These are phyloP conservation scores for Asarcornis scutulata DNA, from an alignment of 2,113 vertebrate species.

Conservation along the genomic window DNA sequence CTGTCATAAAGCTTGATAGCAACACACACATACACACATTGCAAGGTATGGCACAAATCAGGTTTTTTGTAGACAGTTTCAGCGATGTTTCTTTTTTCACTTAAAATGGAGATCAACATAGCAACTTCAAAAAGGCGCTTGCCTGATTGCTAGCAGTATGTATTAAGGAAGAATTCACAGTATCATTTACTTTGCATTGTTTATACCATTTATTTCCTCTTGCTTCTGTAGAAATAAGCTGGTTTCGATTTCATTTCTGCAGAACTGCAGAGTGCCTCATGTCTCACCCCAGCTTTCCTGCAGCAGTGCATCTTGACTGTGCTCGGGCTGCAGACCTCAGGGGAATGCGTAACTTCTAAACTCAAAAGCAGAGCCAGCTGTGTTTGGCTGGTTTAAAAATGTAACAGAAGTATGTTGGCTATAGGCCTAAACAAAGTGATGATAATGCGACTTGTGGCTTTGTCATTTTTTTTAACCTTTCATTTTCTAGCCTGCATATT, in stretches of 20 bases:
- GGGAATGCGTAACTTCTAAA: neutral
- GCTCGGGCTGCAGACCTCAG: fast-evolving
- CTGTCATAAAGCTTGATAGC: neutral
- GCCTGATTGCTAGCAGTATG: neutral
- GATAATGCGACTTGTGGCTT: neutral
- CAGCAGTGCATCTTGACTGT: neutral
- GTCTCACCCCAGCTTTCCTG: neutral
- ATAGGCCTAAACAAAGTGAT: neutral
- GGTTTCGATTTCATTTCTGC: conserved; percentile 29
- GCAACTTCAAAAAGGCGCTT: neutral
- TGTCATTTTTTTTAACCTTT: neutral
- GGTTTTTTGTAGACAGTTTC: neutral
- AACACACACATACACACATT: neutral
- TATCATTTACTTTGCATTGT: neutral
- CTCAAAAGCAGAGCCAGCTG: neutral
- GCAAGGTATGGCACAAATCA: neutral
- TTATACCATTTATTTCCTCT: neutral
- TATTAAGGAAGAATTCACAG: neutral
- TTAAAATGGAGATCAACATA: neutral
- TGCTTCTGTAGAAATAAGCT: neutral
- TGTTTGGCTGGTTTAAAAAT: neutral
- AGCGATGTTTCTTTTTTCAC: neutral
- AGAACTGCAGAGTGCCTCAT: fast-evolving
- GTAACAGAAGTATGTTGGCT: neutral
- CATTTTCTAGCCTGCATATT: fast-evolving